Conservation (phyloP, 2,888 invertebrate species). For the Malachius bipustulatus region DNA sequence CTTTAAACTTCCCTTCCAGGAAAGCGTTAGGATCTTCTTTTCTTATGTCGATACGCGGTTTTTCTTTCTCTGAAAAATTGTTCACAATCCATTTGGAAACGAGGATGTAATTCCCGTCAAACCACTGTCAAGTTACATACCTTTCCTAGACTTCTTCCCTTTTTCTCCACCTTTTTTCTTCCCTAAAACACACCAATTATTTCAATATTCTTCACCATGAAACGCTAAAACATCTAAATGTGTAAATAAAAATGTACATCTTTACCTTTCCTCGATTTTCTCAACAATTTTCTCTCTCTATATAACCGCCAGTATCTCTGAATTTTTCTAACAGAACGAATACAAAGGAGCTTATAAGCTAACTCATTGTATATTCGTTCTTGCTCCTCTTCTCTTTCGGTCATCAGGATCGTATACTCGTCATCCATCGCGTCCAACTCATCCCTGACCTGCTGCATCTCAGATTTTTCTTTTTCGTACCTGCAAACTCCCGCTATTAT, state of each 20-base stretch:
- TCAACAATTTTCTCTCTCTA: slow-evolving; percentile 6
- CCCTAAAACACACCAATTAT: slow-evolving; percentile 6
- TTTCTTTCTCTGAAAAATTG: slow-evolving; percentile 5
- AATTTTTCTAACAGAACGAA: slow-evolving; percentile 31
- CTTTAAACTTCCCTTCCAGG: slow-evolving; percentile 25
- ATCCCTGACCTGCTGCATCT: slow-evolving; percentile 38
- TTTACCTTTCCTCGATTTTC: slow-evolving; percentile 5
- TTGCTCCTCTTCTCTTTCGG: slow-evolving; percentile 47
- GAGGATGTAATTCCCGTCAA: too few species aligned
- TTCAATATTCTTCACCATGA: too few species aligned
- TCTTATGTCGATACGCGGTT: slow-evolving; percentile 3
- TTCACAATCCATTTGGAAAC: too few species aligned
- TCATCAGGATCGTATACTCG: slow-evolving; percentile 44
- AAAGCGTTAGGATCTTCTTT: slow-evolving; percentile 18
- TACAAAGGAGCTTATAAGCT: slow-evolving; percentile 26
- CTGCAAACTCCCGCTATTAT: slow-evolving; percentile 22
- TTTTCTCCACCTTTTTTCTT: slow-evolving; percentile 37
- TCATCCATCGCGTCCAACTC: slow-evolving; percentile 43
- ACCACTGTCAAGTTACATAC: slow-evolving; percentile 6
- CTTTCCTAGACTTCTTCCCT: slow-evolving; percentile 10
- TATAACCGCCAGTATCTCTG: slow-evolving; percentile 31
- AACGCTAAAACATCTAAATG: too few species aligned
- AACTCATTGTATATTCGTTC: slow-evolving; percentile 42
- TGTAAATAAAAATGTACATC: too few species aligned
- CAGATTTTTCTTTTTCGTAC: slow-evolving; percentile 39